A percentile compares a stretch with the other conserved stretches of the same genome.
These are phyloP conservation scores for Physella acuta DNA, from an alignment of 1,140 invertebrate genomes.

Conservation along the genomic window DNA sequence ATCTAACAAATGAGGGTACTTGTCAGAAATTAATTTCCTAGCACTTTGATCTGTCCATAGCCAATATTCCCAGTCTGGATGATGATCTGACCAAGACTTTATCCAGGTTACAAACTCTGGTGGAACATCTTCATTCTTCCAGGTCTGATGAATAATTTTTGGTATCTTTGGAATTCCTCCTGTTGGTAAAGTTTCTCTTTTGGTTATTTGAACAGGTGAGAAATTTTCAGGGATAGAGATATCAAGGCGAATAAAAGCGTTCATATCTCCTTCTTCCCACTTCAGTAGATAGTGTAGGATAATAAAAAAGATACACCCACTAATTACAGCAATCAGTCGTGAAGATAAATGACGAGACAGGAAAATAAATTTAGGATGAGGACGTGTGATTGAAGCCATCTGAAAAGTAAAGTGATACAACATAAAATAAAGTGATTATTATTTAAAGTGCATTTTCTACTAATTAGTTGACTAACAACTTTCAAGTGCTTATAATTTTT, in stretches of 20 bases:
- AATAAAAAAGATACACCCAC: constrained; percentile 14
- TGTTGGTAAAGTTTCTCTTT: constrained; percentile 27
- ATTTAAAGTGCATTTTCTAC: too few species aligned
- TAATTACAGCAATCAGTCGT: not conserved
- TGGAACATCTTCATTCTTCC: constrained; percentile 49
- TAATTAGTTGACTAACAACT: too few species aligned
- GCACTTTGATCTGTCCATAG: constrained; percentile 55
- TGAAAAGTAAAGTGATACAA: too few species aligned
- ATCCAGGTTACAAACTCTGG: constrained; percentile 45
- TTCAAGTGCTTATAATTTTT: too few species aligned
- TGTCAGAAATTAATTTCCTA: constrained; percentile 42
- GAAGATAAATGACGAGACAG: not conserved
- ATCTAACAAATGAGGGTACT: constrained; percentile 44
- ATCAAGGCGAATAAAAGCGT: constrained; percentile 5
- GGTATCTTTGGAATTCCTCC: constrained; percentile 42
- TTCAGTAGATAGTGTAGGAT: constrained; percentile 11
- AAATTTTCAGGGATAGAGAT: constrained; percentile 15
- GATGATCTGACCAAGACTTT: constrained; percentile 45
- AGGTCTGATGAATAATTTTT: constrained; percentile 56
- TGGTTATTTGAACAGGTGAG: not conserved
- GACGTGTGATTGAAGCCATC: too few species aligned
- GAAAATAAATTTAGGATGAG: not conserved
- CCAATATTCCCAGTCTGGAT: constrained; percentile 54
- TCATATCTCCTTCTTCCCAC: constrained; percentile 6
- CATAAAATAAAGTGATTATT: too few species aligned